Evolutionary conservation across 2,797 vertebrate genomes (phyloP).

Genomic region (Mallotus villosus): DNA sequence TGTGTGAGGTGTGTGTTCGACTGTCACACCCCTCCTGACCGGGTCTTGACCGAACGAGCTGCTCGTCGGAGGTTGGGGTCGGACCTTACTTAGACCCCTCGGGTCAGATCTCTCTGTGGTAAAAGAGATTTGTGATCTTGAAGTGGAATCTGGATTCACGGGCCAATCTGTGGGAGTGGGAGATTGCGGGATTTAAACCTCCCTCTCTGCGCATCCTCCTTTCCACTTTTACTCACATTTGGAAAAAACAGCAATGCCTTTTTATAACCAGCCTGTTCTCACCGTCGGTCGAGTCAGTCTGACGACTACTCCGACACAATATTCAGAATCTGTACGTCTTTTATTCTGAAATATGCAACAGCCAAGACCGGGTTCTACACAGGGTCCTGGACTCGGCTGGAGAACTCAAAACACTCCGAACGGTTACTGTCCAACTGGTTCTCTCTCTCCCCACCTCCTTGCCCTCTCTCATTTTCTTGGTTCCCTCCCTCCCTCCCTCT

Average conservation of each 20-base stretch:
- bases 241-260: constrained; percentile 4
- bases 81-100: neutral
- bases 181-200: too few species aligned
- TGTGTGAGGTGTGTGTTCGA: too few species aligned
- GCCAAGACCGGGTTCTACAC: constrained; percentile 23
- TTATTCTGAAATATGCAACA: constrained; percentile 58
- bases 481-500: too few species aligned
- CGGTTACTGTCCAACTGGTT: too few species aligned
- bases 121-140: neutral
- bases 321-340: constrained; percentile 29
- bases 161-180: too few species aligned
- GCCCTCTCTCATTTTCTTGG: too few species aligned
- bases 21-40: too few species aligned
- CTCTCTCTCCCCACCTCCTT: too few species aligned
- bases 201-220: too few species aligned
- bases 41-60: too few species aligned
- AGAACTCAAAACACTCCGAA: constrained; percentile 10
- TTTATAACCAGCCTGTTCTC: constrained; percentile 11
- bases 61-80: neutral
- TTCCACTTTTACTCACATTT: too few species aligned
- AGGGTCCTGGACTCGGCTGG: constrained; percentile 13
- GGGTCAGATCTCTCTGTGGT: constrained; percentile 10
- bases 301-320: neutral
- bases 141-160: too few species aligned
- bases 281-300: constrained; percentile 5